Conservation (phyloP, 2,113 vertebrate species). For the Leucopsar rothschildi region DNA sequence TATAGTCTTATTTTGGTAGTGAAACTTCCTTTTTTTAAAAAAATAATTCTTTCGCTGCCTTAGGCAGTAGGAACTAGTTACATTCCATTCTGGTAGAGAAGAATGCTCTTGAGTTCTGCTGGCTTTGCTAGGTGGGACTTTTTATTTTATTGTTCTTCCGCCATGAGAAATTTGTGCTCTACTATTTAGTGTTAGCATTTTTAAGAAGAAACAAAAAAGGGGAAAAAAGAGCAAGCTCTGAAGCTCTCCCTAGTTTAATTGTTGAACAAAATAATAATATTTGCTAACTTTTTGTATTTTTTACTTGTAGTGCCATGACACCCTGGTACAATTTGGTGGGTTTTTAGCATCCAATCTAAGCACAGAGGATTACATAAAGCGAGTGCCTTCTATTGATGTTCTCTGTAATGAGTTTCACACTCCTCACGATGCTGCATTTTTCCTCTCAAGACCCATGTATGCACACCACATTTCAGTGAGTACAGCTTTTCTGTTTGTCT, state of each 20-base stretch:
- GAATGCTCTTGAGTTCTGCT: not conserved
- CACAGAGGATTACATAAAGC: constrained; percentile 98
- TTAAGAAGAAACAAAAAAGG: not conserved
- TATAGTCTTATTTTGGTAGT: not conserved
- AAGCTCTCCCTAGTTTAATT: not conserved
- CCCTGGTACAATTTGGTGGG: constrained; percentile 95
- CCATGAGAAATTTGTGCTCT: not conserved
- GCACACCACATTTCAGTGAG: constrained; percentile 97
- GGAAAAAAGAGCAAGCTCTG: not conserved
- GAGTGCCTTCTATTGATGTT: constrained; percentile 94
- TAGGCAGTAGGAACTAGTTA: not conserved
- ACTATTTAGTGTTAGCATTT: not conserved
- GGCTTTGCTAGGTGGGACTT: not conserved
- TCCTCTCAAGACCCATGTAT: constrained; percentile 96
- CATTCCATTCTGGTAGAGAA: not conserved
- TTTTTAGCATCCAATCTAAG: constrained; percentile 98
- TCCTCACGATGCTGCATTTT: constrained; percentile 96
- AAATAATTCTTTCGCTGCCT: not conserved
- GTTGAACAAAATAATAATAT: not conserved
- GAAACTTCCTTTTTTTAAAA: not conserved
- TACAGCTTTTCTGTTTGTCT: constrained; percentile 25
- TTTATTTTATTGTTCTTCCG: not conserved
- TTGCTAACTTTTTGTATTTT: constrained; percentile 16
- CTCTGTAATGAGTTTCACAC: constrained; percentile 98
- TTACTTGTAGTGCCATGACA: constrained; percentile 90